A percentile compares a stretch with the other conserved stretches of the same genome.
phyloP scores from a whole-genome alignment of 2,888 invertebrate species.

The Euzophera pinguis region DNA sequence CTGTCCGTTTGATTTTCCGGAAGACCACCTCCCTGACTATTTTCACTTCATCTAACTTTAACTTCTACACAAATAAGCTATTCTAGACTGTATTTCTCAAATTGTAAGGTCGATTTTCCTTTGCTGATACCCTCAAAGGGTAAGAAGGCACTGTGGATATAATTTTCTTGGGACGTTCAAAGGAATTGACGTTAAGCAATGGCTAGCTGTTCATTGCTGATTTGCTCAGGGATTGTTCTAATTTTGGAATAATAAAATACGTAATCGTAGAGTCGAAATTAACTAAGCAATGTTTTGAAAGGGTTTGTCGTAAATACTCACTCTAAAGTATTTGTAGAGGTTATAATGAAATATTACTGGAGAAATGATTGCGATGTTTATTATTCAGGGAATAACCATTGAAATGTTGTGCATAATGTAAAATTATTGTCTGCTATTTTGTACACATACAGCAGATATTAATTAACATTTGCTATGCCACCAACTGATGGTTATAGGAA shows the following conservation, averaged over 20 bases:
- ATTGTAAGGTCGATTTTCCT: background rate
- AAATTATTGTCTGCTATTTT: too few species aligned
- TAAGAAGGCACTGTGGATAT: constrained; percentile 16
- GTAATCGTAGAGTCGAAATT: too few species aligned
- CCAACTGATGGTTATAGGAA: too few species aligned
- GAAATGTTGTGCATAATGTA: too few species aligned
- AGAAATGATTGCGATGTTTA: too few species aligned
- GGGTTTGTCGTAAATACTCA: too few species aligned
- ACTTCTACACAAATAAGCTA: background rate
- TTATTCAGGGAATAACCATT: too few species aligned
- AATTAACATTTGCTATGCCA: too few species aligned
- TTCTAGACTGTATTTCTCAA: background rate
- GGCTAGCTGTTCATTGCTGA: background rate
- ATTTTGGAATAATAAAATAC: background rate
- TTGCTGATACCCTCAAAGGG: background rate
- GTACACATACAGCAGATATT: too few species aligned
- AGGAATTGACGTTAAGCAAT: constrained; percentile 17
- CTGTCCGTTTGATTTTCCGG: constrained; percentile 36
- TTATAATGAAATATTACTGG: too few species aligned
- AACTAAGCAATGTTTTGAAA: too few species aligned
- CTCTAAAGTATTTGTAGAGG: too few species aligned
- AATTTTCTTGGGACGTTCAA: constrained; percentile 20
- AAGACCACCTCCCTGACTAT: constrained; percentile 25
- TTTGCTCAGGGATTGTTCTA: background rate
- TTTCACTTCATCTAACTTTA: constrained; percentile 12